Percentiles rank a stretch among this genome's conserved stretches.
phyloP scores from a whole-genome alignment of 2,888 invertebrate genomes.

The Strigamia maritima region DNA sequence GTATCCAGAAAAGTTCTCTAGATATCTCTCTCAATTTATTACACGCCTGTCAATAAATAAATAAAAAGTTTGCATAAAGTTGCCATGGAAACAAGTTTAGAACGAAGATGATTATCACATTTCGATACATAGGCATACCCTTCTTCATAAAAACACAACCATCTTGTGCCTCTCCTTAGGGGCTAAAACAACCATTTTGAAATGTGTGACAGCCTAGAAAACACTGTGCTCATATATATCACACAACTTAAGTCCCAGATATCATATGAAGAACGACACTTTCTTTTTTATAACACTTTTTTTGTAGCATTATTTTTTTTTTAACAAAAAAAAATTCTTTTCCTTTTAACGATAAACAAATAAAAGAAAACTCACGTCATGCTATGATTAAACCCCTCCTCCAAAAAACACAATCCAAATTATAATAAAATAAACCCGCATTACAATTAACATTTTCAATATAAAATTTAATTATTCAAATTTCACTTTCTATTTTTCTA shows the following conservation, averaged over 20 bases:
- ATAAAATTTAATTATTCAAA: neutral
- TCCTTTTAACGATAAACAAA: constrained; percentile 21
- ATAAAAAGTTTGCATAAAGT: neutral
- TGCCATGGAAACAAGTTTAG: neutral
- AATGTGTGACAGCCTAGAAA: constrained; percentile 27
- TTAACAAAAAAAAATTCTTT: neutral
- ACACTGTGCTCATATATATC: constrained; percentile 24
- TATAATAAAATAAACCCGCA: neutral
- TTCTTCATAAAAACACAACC: neutral
- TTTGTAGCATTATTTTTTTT: neutral
- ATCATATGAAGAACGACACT: neutral
- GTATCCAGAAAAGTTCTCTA: neutral
- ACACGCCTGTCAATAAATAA: neutral
- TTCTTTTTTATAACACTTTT: neutral
- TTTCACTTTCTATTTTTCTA: neutral
- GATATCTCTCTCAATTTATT: neutral
- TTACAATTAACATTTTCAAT: neutral
- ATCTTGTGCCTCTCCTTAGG: neutral
- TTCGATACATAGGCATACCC: neutral
- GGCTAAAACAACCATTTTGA: constrained; percentile 21
- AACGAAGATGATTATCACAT: neutral
- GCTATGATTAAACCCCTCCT: neutral
- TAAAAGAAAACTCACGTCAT: neutral
- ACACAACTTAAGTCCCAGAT: constrained; percentile 20
- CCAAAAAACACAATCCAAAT: neutral